Percentiles rank a stretch among this genome's conserved stretches.
Conservation (phyloP, 2,888 invertebrate species). For the Caenorhabditis sp. region DNA sequence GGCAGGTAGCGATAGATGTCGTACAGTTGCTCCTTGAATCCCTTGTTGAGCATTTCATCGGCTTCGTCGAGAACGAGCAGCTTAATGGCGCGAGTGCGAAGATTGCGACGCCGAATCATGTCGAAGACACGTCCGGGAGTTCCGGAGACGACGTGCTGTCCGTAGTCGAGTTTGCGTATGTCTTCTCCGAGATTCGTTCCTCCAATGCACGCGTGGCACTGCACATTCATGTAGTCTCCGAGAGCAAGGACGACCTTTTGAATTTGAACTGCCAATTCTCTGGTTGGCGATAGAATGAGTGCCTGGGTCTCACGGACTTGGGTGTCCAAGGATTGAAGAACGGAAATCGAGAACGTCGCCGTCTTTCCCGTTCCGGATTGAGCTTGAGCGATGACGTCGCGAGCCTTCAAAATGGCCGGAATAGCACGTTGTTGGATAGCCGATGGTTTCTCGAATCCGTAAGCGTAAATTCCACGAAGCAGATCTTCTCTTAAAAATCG, state of each 20-base stretch:
- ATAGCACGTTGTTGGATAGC: slow-evolving; percentile 98
- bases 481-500: slow-evolving; percentile 87
- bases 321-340: slow-evolving; percentile 93
- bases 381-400: slow-evolving; percentile 95
- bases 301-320: slow-evolving; percentile 89
- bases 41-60: slow-evolving; percentile 99
- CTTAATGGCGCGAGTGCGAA: slow-evolving; percentile 93
- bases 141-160: slow-evolving; percentile 96
- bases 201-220: slow-evolving; percentile 98
- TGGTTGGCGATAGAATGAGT: slow-evolving; percentile 92
- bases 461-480: slow-evolving; percentile 95
- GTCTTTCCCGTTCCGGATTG: slow-evolving; percentile 92
- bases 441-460: slow-evolving; percentile 98
- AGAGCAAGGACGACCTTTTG: slow-evolving; percentile 95
- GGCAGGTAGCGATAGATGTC: slow-evolving; percentile 89
- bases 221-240: slow-evolving; percentile 98
- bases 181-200: slow-evolving; percentile 99
- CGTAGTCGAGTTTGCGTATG: slow-evolving; percentile 96
- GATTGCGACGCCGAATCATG: slow-evolving; percentile 89
- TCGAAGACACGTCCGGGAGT: slow-evolving; percentile 98
- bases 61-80: slow-evolving; percentile 98
- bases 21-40: slow-evolving; percentile 99
- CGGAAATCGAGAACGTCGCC: slow-evolving; percentile 96
- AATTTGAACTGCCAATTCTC: slow-evolving; percentile 97
- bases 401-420: slow-evolving; percentile 93